Base-by-base conservation (phyloP, 2,797 vertebrate species). In the Phalloptychus januarius region DNA sequence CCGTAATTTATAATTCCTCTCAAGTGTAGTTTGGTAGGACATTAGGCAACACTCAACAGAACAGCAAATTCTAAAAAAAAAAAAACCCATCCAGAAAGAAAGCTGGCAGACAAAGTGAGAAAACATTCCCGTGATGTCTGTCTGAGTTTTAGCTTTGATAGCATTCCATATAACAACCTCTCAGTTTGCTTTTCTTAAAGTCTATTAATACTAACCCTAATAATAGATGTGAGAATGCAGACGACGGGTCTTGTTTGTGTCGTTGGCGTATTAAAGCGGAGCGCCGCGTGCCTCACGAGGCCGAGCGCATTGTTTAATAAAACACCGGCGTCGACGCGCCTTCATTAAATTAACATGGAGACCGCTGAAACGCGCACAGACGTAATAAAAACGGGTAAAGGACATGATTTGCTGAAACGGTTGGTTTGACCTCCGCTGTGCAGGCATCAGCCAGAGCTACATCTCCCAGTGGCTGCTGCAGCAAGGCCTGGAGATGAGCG, bases 361-460 rank as follows among this genome's bases (percentile, higher is more conserved):
- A 13, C 75, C 61, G 73, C 28, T 67, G 77, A 67, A 75, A 78
- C 87, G 88, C 82, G 46, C 12, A n/a, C 76, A 36, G 40, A 33
- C 74, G 25, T 38, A 44, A 0, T 52, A 54, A 78, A 44, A 31
- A 83, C 83, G 46, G 87, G 80, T 83, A 65, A n/a, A 38, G 67
- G 45, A 70, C 76, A 78, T n/a, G 71, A 78, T 54, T 58, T 86
- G 82, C 80, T 77, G 54, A 72, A 79, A 56, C 76, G 78, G 84
- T 84, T 28, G 42, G n/a, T 61, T 25, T 81, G 33, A 1, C 50
- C 73, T 86, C 72, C 74, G 20, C 52, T 52, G 33, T 48, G 5
- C 87, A 96, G 96, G 96, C 78, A 96, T 96, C 90, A 96, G 96
- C 91, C 96, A 96, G 92, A 96, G 96, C 84, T 96, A 96, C 91